Conservation (phyloP, 1,140 invertebrate genomes). For the Drosophila sturtevanti region DNA sequence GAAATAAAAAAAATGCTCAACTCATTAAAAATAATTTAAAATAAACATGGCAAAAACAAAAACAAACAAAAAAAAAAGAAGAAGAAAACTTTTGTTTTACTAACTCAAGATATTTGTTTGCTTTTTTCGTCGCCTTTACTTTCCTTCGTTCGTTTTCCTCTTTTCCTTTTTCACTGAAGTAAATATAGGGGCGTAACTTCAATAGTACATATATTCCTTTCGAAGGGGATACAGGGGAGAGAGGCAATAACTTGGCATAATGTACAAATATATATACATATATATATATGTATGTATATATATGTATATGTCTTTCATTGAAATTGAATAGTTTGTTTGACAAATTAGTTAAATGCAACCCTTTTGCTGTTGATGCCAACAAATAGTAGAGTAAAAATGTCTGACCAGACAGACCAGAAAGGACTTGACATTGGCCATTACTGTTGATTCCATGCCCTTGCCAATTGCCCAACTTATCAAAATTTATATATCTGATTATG, state of each 20-base stretch:
- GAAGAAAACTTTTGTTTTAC: conserved; percentile 33
- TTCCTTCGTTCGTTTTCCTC: not conserved
- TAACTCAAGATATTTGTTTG: conserved; percentile 34
- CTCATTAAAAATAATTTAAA: conserved; percentile 72
- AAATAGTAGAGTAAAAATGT: not conserved
- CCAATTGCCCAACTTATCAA: not conserved
- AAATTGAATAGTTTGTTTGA: not conserved
- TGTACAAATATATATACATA: not conserved
- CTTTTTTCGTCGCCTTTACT: not conserved
- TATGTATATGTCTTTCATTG: not conserved
- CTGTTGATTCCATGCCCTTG: not conserved
- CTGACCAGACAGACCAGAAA: not conserved
- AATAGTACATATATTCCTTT: conserved; percentile 1
- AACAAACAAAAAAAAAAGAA: too few relatives aligned
- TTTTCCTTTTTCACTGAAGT: not conserved
- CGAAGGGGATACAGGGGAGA: too few relatives aligned
- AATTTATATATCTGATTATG: too few relatives aligned
- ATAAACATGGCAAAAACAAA: conserved; percentile 44
- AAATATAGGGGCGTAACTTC: not conserved
- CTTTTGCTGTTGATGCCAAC: not conserved
- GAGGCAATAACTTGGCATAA: not conserved
- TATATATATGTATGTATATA: not conserved
- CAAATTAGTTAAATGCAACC: conserved; percentile 5
- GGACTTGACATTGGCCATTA: not conserved
- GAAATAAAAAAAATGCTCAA: conserved; percentile 42